A percentile compares a stretch with the other conserved stretches of the same genome.
These are phyloP conservation scores for Andrena trimmerana DNA, from an alignment of 2,888 invertebrate genomes.

Conservation along the genomic window DNA sequence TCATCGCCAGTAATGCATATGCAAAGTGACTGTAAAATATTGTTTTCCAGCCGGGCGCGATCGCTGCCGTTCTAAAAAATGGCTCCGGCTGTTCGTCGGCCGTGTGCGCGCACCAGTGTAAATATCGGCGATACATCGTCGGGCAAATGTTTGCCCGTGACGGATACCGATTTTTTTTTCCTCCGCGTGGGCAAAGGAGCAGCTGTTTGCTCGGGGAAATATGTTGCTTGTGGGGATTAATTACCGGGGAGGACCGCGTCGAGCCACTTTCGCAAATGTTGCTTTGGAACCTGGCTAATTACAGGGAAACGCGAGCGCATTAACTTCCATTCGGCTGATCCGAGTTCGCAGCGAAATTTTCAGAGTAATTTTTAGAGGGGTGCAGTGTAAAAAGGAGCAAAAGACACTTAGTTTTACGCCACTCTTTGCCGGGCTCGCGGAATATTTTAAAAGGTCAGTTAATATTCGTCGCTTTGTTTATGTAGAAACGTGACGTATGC, in stretches of 20 bases:
- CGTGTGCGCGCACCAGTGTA: not conserved
- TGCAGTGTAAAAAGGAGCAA: too few species aligned
- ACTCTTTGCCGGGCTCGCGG: not conserved
- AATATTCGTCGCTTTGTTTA: constrained; percentile 25
- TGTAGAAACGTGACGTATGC: constrained; percentile 2
- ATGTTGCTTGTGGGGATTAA: constrained; percentile 5
- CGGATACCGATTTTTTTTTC: constrained; percentile 5
- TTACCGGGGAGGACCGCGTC: not conserved
- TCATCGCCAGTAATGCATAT: constrained; percentile 43
- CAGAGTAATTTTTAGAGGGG: too few species aligned
- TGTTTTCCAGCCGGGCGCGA: constrained; percentile 18
- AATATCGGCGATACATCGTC: constrained; percentile 5
- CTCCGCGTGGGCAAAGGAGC: not conserved
- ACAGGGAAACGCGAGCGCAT: too few species aligned
- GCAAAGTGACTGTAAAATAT: constrained; percentile 50
- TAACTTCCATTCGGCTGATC: too few species aligned
- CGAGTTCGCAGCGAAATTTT: too few species aligned
- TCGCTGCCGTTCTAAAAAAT: constrained; percentile 20
- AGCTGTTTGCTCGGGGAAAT: not conserved
- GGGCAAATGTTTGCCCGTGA: constrained; percentile 17
- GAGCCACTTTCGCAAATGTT: constrained; percentile 1
- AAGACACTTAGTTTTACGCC: not conserved
- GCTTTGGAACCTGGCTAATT: not conserved
- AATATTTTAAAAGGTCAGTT: not conserved
- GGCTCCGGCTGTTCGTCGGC: not conserved